Conservation (phyloP, 2,888 invertebrate genomes). For the Leptinotarsa tumamoca region DNA sequence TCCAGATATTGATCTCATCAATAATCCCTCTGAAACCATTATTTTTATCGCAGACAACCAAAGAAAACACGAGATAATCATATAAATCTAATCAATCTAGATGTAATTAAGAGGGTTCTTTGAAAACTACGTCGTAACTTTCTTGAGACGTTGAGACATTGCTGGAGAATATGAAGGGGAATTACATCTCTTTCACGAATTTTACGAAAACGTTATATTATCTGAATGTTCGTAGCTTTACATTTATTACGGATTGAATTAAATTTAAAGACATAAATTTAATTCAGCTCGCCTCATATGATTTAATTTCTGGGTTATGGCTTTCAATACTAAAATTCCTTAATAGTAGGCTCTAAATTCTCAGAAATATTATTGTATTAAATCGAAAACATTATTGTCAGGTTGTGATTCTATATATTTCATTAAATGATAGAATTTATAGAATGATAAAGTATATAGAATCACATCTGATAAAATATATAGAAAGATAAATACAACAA, state of each 20-base stretch:
- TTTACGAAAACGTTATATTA: conserved; percentile 7
- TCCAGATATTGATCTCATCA: background rate
- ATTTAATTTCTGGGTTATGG: background rate
- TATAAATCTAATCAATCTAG: conserved; percentile 15
- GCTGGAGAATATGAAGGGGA: background rate
- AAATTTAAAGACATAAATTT: no score
- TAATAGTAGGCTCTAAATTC: no score
- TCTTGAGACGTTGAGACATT: background rate
- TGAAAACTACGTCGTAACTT: background rate
- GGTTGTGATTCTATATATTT: no score
- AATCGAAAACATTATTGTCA: no score
- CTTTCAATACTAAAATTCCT: no score
- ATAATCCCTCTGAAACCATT: background rate
- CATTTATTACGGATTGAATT: no score
- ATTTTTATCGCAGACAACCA: background rate
- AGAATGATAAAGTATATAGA: no score
- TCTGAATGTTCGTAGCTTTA: background rate
- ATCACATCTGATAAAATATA: no score
- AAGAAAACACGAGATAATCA: conserved; percentile 9
- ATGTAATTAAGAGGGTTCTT: conserved; percentile 13
- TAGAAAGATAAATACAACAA: no score
- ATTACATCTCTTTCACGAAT: background rate
- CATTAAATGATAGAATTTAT: no score
- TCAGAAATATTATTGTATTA: no score
- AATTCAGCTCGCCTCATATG: background rate